Evolutionary conservation across 2,888 invertebrate genomes (phyloP).

Genomic region (Drosophila infuscata): DNA sequence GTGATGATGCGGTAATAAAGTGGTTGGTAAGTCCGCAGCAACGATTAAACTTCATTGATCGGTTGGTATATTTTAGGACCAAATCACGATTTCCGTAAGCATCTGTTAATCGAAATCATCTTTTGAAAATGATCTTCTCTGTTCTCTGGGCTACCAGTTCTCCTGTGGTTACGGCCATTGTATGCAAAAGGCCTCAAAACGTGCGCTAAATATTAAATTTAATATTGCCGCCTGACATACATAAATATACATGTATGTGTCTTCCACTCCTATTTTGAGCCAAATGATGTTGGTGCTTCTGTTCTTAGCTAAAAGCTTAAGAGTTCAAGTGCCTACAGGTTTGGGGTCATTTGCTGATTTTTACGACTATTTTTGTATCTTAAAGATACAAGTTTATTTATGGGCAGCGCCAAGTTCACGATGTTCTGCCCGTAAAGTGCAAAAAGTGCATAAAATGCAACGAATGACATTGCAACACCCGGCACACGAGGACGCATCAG

Average conservation of each 20-base stretch:
- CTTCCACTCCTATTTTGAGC: slow-evolving; percentile 7
- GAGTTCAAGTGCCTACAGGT: slow-evolving; percentile 50
- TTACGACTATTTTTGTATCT: slow-evolving; percentile 78
- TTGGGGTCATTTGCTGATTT: slow-evolving; percentile 71
- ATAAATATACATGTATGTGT: slow-evolving; percentile 32
- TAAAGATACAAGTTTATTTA: slow-evolving; percentile 79
- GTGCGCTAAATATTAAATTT: slow-evolving; percentile 78
- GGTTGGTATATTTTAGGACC: slow-evolving; percentile 48
- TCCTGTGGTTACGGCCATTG: slow-evolving; percentile 43
- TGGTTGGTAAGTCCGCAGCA: slow-evolving; percentile 22
- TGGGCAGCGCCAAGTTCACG: slow-evolving; percentile 62
- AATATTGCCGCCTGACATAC: slow-evolving; percentile 64
- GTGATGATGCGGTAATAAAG: slow-evolving; percentile 48
- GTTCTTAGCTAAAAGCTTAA: slow-evolving; percentile 62
- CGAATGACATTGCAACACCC: slow-evolving; percentile 79
- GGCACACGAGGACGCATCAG: slow-evolving; percentile 62
- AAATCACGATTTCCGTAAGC: slow-evolving; percentile 62
- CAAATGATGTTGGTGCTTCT: slow-evolving; percentile 33
- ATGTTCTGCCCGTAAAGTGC: slow-evolving; percentile 70
- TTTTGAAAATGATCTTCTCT: slow-evolving; percentile 37
- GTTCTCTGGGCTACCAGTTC: slow-evolving; percentile 18
- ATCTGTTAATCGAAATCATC: slow-evolving; percentile 52
- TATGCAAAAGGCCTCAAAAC: slow-evolving; percentile 68
- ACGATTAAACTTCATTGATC: slow-evolving; percentile 23
- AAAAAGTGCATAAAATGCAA: slow-evolving; percentile 77